Evolutionary conservation across 2,888 invertebrate species (phyloP), one percentile per base, ranked within the genome.

Genomic region (Phania funesta): DNA sequence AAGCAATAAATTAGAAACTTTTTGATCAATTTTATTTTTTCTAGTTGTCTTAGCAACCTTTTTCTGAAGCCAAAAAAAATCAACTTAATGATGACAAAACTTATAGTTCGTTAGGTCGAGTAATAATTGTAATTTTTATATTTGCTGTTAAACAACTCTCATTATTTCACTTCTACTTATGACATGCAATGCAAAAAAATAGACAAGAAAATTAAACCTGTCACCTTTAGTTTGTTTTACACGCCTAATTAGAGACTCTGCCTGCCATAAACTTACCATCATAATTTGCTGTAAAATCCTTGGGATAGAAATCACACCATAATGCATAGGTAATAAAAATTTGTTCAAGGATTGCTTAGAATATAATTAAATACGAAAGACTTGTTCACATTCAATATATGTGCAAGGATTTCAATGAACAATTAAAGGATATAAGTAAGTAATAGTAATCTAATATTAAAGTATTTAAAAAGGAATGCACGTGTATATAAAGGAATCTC

Each of bases 321-420:
- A 46, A 29, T 26, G 29, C 22, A 5, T 46, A 4, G n/a, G n/a
- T 32, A 35, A 80, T 58, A 38, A 52, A 50, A 26, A 70, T 58
- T 35, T 29, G 44, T 35, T 54, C 58, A 70, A 76, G 65, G 35
- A 58, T 44, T 24, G 8, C 46, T 52, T 70, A 46, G 60, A 77
- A 68, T 54, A 68, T 77, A 74, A 81, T 81, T 74, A 73, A 58
- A 73, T 48, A 56, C 0, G 77, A 73, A 64, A 74, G 26, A 64
- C 56, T 56, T 68, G 1, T n/a, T n/a, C n/a, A n/a, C n/a, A n/a
- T n/a, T n/a, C 7, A 3, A 9, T 1, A 38, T 29, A 24, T 13
- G n/a, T n/a, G n/a, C 13, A 26, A 26, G 13, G 13, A 13, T 26
- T 5, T 26, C 26, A 6, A 32, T 11, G 32, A 11, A 4, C 16